phyloP scores from a whole-genome alignment of 2,888 invertebrate genomes.

The Pammene fasciana region DNA sequence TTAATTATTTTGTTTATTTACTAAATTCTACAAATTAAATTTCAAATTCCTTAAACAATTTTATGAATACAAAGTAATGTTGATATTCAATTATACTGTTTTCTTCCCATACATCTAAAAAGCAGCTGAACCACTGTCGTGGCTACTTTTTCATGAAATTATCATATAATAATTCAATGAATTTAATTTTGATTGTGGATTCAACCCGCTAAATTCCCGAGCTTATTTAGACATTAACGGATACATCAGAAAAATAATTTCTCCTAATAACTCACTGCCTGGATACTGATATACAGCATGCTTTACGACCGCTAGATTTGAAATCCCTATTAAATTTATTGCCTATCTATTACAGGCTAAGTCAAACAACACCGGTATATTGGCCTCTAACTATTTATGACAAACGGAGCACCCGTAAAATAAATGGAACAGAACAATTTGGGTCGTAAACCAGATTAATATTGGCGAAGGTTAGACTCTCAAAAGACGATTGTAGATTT shows the following conservation, averaged over 20 bases:
- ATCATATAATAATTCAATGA: too few species aligned
- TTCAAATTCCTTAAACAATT: too few species aligned
- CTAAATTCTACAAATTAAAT: too few species aligned
- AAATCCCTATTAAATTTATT: conserved; percentile 37
- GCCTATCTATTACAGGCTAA: conserved; percentile 32
- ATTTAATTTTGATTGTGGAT: not conserved
- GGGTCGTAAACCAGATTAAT: conserved; percentile 58
- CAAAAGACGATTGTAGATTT: conserved; percentile 37
- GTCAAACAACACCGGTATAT: conserved; percentile 34
- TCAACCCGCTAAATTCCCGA: not conserved
- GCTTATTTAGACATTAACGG: conserved; percentile 28
- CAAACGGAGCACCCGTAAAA: conserved; percentile 46
- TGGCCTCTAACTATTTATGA: conserved; percentile 40
- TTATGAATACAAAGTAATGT: too few species aligned
- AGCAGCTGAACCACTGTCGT: too few species aligned
- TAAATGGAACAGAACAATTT: conserved; percentile 58
- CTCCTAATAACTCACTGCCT: conserved; percentile 27
- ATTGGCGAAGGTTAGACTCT: conserved; percentile 57
- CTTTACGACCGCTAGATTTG: conserved; percentile 31
- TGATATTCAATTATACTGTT: too few species aligned
- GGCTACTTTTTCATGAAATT: not conserved
- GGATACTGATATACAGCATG: conserved; percentile 20
- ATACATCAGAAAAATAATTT: conserved; percentile 20
- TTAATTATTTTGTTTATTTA: not conserved
- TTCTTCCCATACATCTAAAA: too few species aligned